Evolutionary conservation across 23 tunicate genomes (phyloP), one percentile per base, ranked within the genome.

Genomic region (Oikopleura dioica): DNA sequence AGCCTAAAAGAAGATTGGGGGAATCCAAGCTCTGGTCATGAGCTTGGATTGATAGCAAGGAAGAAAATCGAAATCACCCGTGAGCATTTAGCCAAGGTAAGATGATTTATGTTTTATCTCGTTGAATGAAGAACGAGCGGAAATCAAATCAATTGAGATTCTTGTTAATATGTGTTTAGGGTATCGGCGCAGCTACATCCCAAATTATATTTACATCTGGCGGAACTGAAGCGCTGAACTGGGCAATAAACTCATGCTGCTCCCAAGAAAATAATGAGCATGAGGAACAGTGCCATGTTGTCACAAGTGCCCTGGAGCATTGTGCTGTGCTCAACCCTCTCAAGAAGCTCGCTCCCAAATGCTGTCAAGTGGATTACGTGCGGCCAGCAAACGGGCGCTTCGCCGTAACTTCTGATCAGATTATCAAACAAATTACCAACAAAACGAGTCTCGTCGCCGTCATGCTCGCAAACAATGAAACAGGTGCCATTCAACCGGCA

Each of bases 381-480:
- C 5, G 32, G 2, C 72, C 72, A 63, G 32, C 33, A 2, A 23
- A 23, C 26, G 33, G 72, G 26, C 16, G 26, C 4, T 63, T 63
- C 31, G 55, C 35, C 23, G 79, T 94, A 35, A 12, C 1, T 35
- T 76, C 80, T 0, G 63, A 69, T 0, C 85, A 77, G 68, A 79
- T 94, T 36, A 80, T 69, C 1, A 34, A 38, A 5, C 78, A 76
- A 51, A 79, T 94, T 16, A 75, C 68, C 37, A 81, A 84, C 12
- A 77, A 83, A 36, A 94, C 99, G 1, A 76, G 82, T 24, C 83
- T 94, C 4, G 83, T 94, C 1, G 76, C 86, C 34, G 76, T 94
- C 4, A 94, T 94, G 95, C 68, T 84, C 95, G 99, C 99, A 69
- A 94, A 94, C 63, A 94, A 94, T 79, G 99, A 94, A 77, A 94